Evolutionary conservation across 1,140 invertebrate species (phyloP).

Genomic region (Pogonomyrmex californicus): DNA sequence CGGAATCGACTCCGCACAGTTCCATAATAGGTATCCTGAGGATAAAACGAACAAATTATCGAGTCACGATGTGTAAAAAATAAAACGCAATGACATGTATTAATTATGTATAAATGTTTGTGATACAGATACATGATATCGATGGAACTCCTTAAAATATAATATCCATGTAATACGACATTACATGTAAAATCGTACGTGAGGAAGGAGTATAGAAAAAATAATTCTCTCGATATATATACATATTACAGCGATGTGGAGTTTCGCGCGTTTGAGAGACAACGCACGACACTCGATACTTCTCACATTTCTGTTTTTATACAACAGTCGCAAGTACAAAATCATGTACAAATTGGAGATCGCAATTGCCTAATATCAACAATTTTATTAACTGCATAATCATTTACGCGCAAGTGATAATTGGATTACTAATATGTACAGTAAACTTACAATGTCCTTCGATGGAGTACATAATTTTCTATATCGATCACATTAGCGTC

Average conservation of each 20-base stretch:
- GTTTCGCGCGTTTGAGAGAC: slow-evolving; percentile 43
- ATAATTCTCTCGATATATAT: slow-evolving; percentile 53
- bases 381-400: slow-evolving; percentile 47
- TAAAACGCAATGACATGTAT: slow-evolving; percentile 71
- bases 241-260: slow-evolving; percentile 44
- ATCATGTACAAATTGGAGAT: slow-evolving; percentile 66
- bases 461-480: slow-evolving; percentile 52
- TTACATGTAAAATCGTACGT: slow-evolving; percentile 30
- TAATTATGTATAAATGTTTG: slow-evolving; percentile 69
- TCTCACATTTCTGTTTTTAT: slow-evolving; percentile 25
- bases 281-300: slow-evolving; percentile 25
- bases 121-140: slow-evolving; percentile 64
- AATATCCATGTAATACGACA: slow-evolving; percentile 48
- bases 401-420: slow-evolving; percentile 54
- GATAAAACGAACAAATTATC: neutral
- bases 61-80: slow-evolving; percentile 59
- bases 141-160: slow-evolving; percentile 61
- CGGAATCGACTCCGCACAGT: neutral
- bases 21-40: neutral
- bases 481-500: slow-evolving; percentile 32
- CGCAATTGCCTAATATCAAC: slow-evolving; percentile 37
- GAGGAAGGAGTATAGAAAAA: slow-evolving; percentile 51
- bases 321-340: slow-evolving; percentile 54
- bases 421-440: slow-evolving; percentile 60
- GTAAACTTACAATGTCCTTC: slow-evolving; percentile 54